Conservation (phyloP, 2,797 vertebrate species). For the Oophaga sylvatica region DNA sequence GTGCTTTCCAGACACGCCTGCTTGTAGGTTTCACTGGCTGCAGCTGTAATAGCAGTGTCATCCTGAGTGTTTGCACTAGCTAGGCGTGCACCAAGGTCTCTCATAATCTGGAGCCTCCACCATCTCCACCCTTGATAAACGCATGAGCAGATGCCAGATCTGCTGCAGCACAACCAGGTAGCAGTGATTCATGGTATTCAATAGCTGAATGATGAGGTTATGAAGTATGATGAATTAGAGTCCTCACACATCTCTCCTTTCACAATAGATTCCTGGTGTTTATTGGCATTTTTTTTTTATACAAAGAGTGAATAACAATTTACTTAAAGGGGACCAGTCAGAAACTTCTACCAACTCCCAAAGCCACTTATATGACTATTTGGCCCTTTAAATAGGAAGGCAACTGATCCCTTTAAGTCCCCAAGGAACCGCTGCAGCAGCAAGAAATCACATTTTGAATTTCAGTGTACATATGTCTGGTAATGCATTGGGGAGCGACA, state of each 20-base stretch:
- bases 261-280: not conserved
- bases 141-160: not conserved
- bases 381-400: too few relatives aligned
- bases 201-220: not conserved
- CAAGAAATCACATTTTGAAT: too few relatives aligned
- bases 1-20: not conserved
- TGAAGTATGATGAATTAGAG: not conserved
- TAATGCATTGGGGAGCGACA: too few relatives aligned
- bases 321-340: not conserved
- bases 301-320: conserved; percentile 13
- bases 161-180: not conserved
- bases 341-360: too few relatives aligned
- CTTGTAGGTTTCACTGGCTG: not conserved
- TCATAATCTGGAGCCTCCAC: conserved; percentile 3
- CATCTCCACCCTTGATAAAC: conserved; percentile 31
- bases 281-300: too few relatives aligned
- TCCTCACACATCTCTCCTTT: not conserved
- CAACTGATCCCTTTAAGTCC: too few relatives aligned
- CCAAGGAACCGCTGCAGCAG: too few relatives aligned
- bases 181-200: conserved; percentile 7
- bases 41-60: conserved; percentile 19
- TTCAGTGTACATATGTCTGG: too few relatives aligned
- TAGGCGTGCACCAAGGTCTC: conserved; percentile 30
- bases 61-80: conserved; percentile 39
- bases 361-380: too few relatives aligned